Conservation (phyloP, 2,113 vertebrate species). For the Cacatua alba region DNA sequence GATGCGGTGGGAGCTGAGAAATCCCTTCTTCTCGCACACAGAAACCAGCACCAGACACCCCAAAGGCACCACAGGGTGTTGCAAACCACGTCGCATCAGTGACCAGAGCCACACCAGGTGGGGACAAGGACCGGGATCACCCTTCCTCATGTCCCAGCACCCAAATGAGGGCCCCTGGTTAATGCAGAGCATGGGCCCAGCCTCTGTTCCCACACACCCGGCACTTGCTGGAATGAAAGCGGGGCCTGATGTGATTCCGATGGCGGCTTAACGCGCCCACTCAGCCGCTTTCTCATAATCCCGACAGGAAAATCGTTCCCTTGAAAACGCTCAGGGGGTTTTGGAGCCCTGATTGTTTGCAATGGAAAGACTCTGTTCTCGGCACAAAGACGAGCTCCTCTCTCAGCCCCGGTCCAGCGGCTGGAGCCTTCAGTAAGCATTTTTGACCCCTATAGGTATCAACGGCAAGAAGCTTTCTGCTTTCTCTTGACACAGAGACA, state of each 20-base stretch:
- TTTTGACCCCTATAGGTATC: neutral
- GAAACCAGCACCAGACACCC: rapidly evolving
- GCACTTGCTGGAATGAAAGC: conserved; percentile 6
- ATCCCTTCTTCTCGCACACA: rapidly evolving
- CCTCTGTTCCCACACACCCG: neutral
- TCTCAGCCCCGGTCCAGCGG: neutral
- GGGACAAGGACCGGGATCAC: neutral
- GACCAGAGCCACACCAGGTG: rapidly evolving
- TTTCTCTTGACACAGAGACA: neutral
- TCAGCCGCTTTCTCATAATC: conserved; percentile 39
- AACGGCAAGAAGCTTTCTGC: rapidly evolving
- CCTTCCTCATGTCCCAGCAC: neutral
- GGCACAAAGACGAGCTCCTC: conserved; percentile 8
- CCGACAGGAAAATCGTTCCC: conserved; percentile 4
- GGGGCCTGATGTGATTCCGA: conserved; percentile 17
- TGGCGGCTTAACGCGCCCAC: conserved; percentile 12
- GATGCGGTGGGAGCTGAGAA: neutral
- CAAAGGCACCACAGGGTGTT: neutral
- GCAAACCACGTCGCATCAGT: rapidly evolving
- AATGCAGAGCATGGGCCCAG: neutral
- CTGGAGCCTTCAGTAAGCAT: neutral
- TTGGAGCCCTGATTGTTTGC: conserved; percentile 25
- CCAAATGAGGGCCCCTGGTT: neutral
- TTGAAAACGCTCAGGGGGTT: neutral
- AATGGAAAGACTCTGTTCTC: conserved; percentile 13